phyloP scores from a whole-genome alignment of 2,797 vertebrate species.

The Etheostoma nigrum region DNA sequence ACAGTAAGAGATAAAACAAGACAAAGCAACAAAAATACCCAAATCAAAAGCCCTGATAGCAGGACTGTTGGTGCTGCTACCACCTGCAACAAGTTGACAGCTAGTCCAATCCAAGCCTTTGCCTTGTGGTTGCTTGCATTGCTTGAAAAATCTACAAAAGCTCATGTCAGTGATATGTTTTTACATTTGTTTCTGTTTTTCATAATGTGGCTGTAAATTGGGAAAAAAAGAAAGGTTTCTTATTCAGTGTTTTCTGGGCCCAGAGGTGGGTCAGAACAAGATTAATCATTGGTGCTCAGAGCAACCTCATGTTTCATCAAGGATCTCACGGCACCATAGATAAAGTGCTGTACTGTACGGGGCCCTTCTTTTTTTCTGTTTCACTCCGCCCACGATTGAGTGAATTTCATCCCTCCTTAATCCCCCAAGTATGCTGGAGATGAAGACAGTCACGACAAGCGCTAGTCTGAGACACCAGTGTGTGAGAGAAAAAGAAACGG shows the following conservation, averaged over 20 bases:
- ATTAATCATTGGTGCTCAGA: constrained; percentile 52
- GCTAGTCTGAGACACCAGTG: constrained; percentile 59
- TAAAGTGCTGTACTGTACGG: constrained; percentile 68
- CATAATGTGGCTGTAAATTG: not conserved
- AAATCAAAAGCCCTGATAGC: constrained; percentile 51
- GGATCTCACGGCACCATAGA: constrained; percentile 73
- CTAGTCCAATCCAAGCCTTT: constrained; percentile 6
- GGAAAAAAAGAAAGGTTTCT: not conserved
- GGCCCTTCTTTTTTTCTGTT: constrained; percentile 62
- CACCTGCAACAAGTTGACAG: constrained; percentile 14
- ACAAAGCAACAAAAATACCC: constrained; percentile 47
- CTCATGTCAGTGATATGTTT: not conserved
- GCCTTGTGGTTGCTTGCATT: not conserved
- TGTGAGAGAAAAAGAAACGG: constrained; percentile 37
- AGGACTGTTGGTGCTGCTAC: not conserved
- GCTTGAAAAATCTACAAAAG: not conserved
- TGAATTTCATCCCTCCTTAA: constrained; percentile 86
- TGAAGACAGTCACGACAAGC: constrained; percentile 82
- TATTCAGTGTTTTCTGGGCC: constrained; percentile 32
- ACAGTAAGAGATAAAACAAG: constrained; percentile 53
- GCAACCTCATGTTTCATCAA: constrained; percentile 78
- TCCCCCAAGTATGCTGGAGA: constrained; percentile 86
- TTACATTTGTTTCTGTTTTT: constrained; percentile 11
- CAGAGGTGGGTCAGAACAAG: constrained; percentile 38
- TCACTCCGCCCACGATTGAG: constrained; percentile 73